Evolutionary conservation across 2,888 invertebrate genomes (phyloP).

Genomic region (Chorisops tibialis): DNA sequence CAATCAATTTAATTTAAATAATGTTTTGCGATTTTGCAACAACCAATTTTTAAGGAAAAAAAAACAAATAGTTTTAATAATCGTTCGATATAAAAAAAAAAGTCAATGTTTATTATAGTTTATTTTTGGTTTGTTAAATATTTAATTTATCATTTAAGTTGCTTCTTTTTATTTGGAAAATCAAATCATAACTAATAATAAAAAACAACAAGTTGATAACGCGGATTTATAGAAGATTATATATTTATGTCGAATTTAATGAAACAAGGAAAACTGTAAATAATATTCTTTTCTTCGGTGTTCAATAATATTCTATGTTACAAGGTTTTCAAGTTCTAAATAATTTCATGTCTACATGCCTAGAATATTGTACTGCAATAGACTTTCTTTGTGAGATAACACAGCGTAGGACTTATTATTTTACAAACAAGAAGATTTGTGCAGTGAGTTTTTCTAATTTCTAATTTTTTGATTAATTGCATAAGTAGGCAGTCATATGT

Average conservation of each 20-base stretch:
- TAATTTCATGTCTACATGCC: background rate
- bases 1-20: conserved; percentile 17
- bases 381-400: conserved; percentile 8
- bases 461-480: background rate
- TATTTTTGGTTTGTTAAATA: no score
- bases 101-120: background rate
- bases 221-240: no score
- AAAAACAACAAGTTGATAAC: no score
- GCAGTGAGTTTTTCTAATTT: background rate
- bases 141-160: no score
- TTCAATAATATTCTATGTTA: background rate
- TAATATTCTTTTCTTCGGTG: conserved; percentile 2
- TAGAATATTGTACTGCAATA: background rate
- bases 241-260: no score
- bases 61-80: conserved; percentile 4
- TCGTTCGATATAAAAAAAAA: background rate
- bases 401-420: background rate
- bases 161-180: no score
- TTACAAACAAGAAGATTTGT: background rate
- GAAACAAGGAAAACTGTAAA: background rate
- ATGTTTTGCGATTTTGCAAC: background rate
- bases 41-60: background rate
- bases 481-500: no score
- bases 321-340: background rate
- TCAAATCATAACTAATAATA: no score